These are phyloP conservation scores for Avahi laniger DNA, from an alignment of 2,797 vertebrate species.

Conservation along the genomic window DNA sequence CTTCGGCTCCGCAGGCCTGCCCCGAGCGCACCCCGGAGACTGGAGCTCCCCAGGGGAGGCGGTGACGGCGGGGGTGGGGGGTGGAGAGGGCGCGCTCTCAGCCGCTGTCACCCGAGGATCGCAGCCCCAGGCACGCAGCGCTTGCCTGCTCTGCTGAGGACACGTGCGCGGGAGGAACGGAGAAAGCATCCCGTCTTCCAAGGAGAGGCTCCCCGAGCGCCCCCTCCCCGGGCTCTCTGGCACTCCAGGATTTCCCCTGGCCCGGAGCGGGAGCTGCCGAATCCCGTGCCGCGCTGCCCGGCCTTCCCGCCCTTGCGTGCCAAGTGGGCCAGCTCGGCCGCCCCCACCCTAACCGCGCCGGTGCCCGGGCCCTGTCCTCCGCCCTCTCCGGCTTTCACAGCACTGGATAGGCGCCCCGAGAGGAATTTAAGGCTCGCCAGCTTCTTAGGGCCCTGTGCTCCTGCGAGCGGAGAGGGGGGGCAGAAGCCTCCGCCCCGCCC, in stretches of 20 bases:
- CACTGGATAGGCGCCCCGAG: constrained; percentile 31
- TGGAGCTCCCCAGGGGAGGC: constrained; percentile 54
- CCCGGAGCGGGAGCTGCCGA: constrained; percentile 38
- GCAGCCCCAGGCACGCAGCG: constrained; percentile 41
- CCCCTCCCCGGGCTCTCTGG: constrained; percentile 23
- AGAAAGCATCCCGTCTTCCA: constrained; percentile 53
- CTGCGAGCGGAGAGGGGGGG: neutral
- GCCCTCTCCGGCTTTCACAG: constrained; percentile 27
- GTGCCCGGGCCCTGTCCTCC: neutral
- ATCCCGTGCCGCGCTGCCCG: neutral
- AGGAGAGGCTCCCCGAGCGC: constrained; percentile 35
- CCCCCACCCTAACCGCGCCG: constrained; percentile 6
- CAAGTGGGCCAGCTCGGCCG: constrained; percentile 50
- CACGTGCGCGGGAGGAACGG: constrained; percentile 65
- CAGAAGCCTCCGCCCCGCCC: neutral
- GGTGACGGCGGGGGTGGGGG: neutral
- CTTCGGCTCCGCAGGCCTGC: constrained; percentile 47
- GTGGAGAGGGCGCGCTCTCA: constrained; percentile 14
- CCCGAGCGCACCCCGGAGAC: constrained; percentile 52
- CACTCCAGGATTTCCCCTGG: constrained; percentile 47
- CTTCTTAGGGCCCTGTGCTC: neutral
- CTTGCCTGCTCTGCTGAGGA: constrained; percentile 49
- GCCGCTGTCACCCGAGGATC: constrained; percentile 57
- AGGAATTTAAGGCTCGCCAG: constrained; percentile 5
- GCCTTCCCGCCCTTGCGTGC: neutral